A percentile compares a stretch with the other conserved stretches of the same genome.
Conservation (phyloP, 92 coral and sea anemone genomes). For the Actinostola sp. region DNA sequence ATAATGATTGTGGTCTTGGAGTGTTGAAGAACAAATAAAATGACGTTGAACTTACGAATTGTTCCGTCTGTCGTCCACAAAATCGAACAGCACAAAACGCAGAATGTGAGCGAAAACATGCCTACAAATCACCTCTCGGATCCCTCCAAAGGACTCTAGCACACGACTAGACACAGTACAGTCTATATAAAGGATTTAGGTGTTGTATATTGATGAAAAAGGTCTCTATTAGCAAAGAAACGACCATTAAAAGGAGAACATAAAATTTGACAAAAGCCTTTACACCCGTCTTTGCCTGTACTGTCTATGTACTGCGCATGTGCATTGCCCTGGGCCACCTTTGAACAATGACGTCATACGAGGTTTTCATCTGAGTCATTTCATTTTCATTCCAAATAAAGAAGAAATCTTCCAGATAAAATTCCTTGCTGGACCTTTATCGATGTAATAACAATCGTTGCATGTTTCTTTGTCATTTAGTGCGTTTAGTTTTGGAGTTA, state of each 20-base stretch:
- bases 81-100: constrained; percentile 36
- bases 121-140: constrained; percentile 1
- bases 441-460: background rate
- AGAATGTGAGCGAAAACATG: constrained; percentile 43
- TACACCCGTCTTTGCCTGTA: constrained; percentile 15
- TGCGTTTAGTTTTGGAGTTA: no score
- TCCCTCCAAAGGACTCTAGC: background rate
- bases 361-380: background rate
- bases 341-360: constrained; percentile 1
- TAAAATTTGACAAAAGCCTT: background rate
- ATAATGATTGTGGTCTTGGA: background rate
- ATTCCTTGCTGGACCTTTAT: no score
- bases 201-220: constrained; percentile 2
- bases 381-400: background rate
- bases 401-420: no score
- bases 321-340: background rate
- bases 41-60: constrained; percentile 49
- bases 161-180: background rate
- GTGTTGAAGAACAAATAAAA: constrained; percentile 6
- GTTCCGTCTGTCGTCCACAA: constrained; percentile 36
- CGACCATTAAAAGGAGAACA: background rate
- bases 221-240: background rate
- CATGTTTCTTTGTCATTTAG: no score
- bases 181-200: background rate
- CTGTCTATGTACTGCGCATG: background rate